A percentile compares a stretch with the other conserved stretches of the same genome.
Evolutionary conservation across 1,140 invertebrate genomes (phyloP).

Genomic region (Lethocerus indicus): DNA sequence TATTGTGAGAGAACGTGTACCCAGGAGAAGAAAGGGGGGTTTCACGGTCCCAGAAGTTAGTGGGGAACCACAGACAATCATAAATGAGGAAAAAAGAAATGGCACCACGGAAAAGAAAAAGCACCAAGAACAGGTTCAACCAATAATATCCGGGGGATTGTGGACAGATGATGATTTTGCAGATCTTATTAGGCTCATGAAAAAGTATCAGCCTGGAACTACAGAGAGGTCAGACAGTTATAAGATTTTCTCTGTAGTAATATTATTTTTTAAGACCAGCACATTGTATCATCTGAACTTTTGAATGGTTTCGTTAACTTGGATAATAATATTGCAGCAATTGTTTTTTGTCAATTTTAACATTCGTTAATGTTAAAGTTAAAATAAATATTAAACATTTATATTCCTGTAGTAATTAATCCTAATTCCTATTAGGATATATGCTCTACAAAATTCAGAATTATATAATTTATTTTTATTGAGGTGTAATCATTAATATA

Average conservation of each 20-base stretch:
- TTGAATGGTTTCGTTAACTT: not conserved
- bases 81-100: conserved; percentile 1
- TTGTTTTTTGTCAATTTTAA: not conserved
- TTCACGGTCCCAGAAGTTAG: conserved; percentile 36
- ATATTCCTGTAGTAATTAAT: not conserved
- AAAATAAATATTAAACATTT: not conserved
- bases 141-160: conserved; percentile 40
- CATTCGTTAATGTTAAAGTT: not conserved
- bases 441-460: not conserved
- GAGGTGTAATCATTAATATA: not conserved
- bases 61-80: conserved; percentile 1
- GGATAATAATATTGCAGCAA: not conserved
- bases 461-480: not conserved
- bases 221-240: conserved; percentile 36
- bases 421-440: not conserved
- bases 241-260: too few species aligned
- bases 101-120: not conserved
- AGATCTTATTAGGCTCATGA: conserved; percentile 67
- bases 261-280: not conserved
- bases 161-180: conserved; percentile 88
- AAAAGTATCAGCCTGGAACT: conserved; percentile 74
- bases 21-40: conserved; percentile 36
- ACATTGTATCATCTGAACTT: not conserved
- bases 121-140: not conserved
- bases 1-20: conserved; percentile 23